Base-by-base conservation (phyloP, 2,113 vertebrate genomes). In the Erinaceus europaeus region DNA sequence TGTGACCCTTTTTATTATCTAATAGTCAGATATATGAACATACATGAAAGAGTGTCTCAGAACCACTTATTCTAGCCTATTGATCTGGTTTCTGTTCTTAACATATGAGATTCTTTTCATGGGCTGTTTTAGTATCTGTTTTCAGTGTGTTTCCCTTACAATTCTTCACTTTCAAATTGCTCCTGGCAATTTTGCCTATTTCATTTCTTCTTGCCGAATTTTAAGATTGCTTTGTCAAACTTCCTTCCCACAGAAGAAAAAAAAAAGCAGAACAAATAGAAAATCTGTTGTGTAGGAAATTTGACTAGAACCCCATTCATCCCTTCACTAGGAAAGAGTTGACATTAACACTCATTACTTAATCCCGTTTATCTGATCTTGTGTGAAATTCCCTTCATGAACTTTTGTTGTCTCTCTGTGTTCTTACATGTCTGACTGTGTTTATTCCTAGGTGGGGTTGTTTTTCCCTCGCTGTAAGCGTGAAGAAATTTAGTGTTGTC, bases 11-110 rank as follows among this genome's bases (percentile, higher is more conserved):
- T 86, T 88, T 74, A 90, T 88, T 75, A 81, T 69, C 72, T 68
- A 86, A 93, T 88, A 93, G 77, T 69, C 72, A 64, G 84, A 93
- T 88, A 93, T 90, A 91, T 52, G 57, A 57, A 50, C 29, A 27
- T n/a, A 23, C n/a, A n/a, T 78, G 79, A 82, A 85, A 83, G 48
- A 92, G 42, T 8, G n/a, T 52, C 71, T 78, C 71, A 32, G 48
- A 29, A 23, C 67, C 78, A 68, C 78, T n/a, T 69, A 29, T n/a
- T 40, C 44, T 61, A 14, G 42, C 21, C 10, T 78, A n/a, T 50
- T 18, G 27, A 76, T 85, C 75, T 89, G 57, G 44, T n/a, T 84
- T 40, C 59, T 67, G 46, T 73, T 85, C 92, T 85, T 79, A 82
- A 88, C 85, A 69, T 65, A 32, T 84, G 77, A 73, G 74, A 82